Evolutionary conservation across 2,888 invertebrate genomes (phyloP), one percentile per base, ranked within the genome.

Genomic region (Drosophila setosimentum): DNA sequence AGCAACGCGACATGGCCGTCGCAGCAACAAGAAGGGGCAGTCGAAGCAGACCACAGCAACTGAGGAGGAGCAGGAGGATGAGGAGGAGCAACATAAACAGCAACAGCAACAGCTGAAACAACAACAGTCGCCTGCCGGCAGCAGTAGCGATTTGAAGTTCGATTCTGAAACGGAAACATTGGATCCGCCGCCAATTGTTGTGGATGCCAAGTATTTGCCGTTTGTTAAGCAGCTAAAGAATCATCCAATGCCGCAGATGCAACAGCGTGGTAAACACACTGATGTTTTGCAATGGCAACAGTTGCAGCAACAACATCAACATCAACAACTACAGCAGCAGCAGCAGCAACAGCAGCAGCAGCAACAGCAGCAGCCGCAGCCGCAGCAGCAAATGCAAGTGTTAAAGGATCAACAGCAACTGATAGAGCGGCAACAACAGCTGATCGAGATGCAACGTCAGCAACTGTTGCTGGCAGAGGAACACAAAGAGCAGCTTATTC

Each of bases 181-280:
- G 2, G 30, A 68, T 18, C 73, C 64, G 29, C 89, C 89, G 13
- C 73, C 78, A 18, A 58, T 89, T 10, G 63, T 70, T n/a, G 61
- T 87, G 1, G 49, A 70, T 5, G 58, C 66, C 6, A 76, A 87
- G 10, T 87, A 82, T 50, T 67, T 63, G 61, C 35, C 87, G 0
- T 59, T 85, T 32, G 49, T 86, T 18, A 58, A 73, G 33, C 48
- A 80, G 54, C 50, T 89, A 0, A 53, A 50, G 6, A 62, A 66
- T 5, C 53, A 80, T 78, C 57, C 73, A 21, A 3, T 80, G 67
- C 63, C 79, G 10, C 18, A 48, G 11, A 55, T 62, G 49, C 24
- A 11, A 10, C 27, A n/a, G 0, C 18, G 27, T 1, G 0, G 35
- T 0, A 42, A 18, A 0, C 35, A 16, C 32, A 3, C 4, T 13